Percentiles rank a stretch among this genome's conserved stretches.
These are phyloP conservation scores for Eupeodes corollae DNA, from an alignment of 1,140 invertebrate genomes.

Conservation along the genomic window DNA sequence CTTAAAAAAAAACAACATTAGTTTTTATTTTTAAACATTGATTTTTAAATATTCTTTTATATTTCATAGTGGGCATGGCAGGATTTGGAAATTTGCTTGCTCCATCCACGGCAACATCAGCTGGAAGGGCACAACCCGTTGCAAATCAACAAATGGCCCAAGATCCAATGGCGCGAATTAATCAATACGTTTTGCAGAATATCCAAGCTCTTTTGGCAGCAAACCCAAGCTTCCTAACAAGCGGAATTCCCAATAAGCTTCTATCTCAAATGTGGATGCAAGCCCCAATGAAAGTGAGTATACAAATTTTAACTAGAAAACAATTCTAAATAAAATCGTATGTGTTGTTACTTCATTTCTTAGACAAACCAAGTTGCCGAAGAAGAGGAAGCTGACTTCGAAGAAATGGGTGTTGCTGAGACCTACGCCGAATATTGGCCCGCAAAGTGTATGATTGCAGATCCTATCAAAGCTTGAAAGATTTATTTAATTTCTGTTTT, in stretches of 20 bases:
- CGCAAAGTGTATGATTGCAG: slow-evolving; percentile 60
- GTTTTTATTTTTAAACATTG: not conserved
- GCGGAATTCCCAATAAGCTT: slow-evolving; percentile 35
- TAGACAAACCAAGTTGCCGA: slow-evolving; percentile 37
- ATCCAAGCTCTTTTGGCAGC: slow-evolving; percentile 28
- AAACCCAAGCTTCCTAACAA: slow-evolving; percentile 33
- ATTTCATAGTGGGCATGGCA: slow-evolving; percentile 48
- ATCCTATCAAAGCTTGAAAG: not conserved
- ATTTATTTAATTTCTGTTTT: slow-evolving; percentile 6
- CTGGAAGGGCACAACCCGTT: slow-evolving; percentile 38
- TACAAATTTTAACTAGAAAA: not conserved
- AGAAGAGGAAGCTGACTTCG: slow-evolving; percentile 84
- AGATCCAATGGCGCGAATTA: slow-evolving; percentile 19
- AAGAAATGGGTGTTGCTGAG: slow-evolving; percentile 94
- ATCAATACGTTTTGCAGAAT: slow-evolving; percentile 33
- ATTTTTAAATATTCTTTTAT: slow-evolving; percentile 8
- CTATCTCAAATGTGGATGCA: slow-evolving; percentile 38
- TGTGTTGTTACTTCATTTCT: not conserved
- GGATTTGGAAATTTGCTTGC: slow-evolving; percentile 29
- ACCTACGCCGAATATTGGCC: slow-evolving; percentile 98
- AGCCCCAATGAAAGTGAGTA: slow-evolving; percentile 12
- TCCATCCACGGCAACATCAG: slow-evolving; percentile 3
- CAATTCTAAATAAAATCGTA: not conserved
- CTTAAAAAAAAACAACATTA: not conserved
- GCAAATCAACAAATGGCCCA: slow-evolving; percentile 35